These are phyloP conservation scores for Apis dorsata DNA, from an alignment of 1,140 invertebrate species.

Conservation along the genomic window DNA sequence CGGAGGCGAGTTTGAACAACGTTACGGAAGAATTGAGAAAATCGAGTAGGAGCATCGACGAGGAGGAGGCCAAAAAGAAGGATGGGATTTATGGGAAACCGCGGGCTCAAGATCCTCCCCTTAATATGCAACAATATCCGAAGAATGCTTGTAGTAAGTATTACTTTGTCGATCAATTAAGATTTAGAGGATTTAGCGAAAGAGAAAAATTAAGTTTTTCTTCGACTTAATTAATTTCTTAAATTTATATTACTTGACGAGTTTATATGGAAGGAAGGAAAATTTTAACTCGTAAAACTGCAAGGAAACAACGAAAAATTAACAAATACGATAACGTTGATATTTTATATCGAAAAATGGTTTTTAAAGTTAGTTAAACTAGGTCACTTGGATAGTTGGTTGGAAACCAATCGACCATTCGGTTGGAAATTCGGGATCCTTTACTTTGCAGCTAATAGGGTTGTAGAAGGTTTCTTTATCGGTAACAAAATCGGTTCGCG, in stretches of 20 bases:
- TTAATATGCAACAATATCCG: slow-evolving; percentile 77
- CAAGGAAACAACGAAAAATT: too few species aligned
- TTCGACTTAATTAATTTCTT: too few species aligned
- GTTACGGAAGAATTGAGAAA: slow-evolving; percentile 82
- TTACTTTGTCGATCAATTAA: too few species aligned
- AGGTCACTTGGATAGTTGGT: background rate
- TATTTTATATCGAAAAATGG: background rate
- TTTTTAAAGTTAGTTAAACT: background rate
- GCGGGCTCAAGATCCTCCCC: slow-evolving; percentile 75
- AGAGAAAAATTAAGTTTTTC: too few species aligned
- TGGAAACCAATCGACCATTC: background rate
- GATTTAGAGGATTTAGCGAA: too few species aligned
- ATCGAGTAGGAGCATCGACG: slow-evolving; percentile 76
- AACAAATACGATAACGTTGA: too few species aligned
- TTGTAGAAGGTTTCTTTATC: background rate
- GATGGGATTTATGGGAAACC: slow-evolving; percentile 82
- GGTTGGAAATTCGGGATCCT: background rate
- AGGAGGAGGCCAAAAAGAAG: slow-evolving; percentile 77
- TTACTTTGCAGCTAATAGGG: background rate
- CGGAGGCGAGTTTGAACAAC: slow-evolving; percentile 83
- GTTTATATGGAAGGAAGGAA: too few species aligned
- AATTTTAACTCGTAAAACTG: too few species aligned
- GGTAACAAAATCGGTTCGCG: background rate
- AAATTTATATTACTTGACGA: too few species aligned
- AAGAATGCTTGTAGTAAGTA: slow-evolving; percentile 75